Conservation (phyloP, 2,113 vertebrate species). For the Caranx ignobilis region DNA sequence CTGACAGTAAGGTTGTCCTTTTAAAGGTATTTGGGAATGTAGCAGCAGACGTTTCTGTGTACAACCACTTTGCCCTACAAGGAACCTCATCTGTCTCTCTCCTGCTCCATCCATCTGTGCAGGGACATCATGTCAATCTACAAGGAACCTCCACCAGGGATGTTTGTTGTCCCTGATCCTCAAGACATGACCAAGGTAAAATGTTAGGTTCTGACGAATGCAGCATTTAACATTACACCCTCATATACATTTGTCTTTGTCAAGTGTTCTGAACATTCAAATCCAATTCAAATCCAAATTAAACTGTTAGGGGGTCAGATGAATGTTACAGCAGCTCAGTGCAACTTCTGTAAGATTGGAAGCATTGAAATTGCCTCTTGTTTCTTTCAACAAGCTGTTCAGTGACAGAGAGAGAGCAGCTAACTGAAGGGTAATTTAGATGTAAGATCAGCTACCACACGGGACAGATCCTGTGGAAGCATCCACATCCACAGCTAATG, state of each 20-base stretch:
- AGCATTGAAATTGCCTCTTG: neutral
- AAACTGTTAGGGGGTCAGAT: neutral
- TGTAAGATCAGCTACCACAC: neutral
- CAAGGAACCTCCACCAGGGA: constrained; percentile 98
- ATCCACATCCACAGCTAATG: neutral
- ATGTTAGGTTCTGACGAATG: too few relatives aligned
- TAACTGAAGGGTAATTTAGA: too few relatives aligned
- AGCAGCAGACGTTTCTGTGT: neutral
- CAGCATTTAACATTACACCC: neutral
- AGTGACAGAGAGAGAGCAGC: too few relatives aligned
- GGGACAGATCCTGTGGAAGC: neutral
- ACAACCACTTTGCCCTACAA: neutral
- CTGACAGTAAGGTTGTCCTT: neutral
- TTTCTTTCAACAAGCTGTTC: neutral
- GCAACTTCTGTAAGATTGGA: neutral
- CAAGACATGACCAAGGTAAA: constrained; percentile 99
- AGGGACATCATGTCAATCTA: constrained; percentile 99
- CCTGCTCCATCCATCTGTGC: constrained; percentile 35
- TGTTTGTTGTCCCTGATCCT: constrained; percentile 99
- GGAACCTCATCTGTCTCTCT: neutral
- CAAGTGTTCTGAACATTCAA: neutral
- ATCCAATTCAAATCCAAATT: neutral
- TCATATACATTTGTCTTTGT: neutral
- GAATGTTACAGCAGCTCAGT: neutral
- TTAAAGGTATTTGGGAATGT: neutral